These are phyloP conservation scores for Characodon lateralis DNA, from an alignment of 2,797 vertebrate genomes.

Conservation along the genomic window DNA sequence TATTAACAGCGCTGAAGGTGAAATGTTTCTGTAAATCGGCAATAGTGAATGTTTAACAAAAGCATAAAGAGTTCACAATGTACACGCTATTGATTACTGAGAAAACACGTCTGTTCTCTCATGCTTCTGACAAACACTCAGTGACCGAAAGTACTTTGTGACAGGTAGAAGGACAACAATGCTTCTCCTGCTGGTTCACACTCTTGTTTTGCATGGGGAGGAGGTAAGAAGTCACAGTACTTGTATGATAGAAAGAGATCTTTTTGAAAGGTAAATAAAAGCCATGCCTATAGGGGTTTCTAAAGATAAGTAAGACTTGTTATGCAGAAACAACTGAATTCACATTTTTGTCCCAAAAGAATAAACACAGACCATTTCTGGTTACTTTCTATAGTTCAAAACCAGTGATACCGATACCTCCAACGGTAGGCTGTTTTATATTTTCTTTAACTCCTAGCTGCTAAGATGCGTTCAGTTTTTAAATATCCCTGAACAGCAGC, in stretches of 20 bases:
- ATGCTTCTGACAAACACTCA: conserved; percentile 13
- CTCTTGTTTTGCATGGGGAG: conserved; percentile 57
- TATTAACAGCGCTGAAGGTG: too few relatives aligned
- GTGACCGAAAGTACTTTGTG: conserved; percentile 10
- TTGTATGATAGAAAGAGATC: conserved; percentile 54
- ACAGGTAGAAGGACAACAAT: conserved; percentile 33
- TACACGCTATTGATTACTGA: conserved; percentile 2
- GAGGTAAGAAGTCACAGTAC: conserved; percentile 66
- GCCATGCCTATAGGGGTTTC: conserved; percentile 41
- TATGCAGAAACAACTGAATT: conserved; percentile 41
- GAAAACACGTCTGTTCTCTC: conserved; percentile 22
- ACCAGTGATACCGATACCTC: conserved; percentile 24
- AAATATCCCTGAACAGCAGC: neutral
- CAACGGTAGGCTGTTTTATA: neutral
- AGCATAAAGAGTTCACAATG: neutral
- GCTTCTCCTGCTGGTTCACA: conserved; percentile 35
- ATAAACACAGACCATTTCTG: conserved; percentile 12
- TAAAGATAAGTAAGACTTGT: conserved; percentile 37
- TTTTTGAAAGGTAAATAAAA: conserved; percentile 66
- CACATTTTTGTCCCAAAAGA: conserved; percentile 30
- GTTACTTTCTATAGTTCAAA: conserved; percentile 36
- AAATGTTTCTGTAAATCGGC: neutral
- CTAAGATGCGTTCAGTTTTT: neutral
- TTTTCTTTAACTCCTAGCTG: neutral
- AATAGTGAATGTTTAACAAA: conserved; percentile 1